Evolutionary conservation across 2,888 invertebrate species (phyloP).

Genomic region (Zaprionus lineosus): DNA sequence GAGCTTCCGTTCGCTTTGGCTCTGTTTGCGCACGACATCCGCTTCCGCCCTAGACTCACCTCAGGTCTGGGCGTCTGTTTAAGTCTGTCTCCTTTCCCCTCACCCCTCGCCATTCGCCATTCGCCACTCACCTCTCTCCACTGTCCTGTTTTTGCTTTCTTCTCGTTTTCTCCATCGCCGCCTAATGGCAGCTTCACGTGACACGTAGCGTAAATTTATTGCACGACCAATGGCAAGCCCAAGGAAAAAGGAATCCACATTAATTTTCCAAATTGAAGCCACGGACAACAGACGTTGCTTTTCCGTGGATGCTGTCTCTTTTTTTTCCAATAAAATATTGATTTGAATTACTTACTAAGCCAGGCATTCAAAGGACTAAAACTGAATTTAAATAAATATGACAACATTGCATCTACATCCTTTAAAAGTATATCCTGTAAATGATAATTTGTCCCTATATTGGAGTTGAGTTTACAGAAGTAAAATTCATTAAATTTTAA

Average conservation of each 20-base stretch:
- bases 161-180: constrained; percentile 5
- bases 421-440: too few species aligned
- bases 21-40: constrained; percentile 58
- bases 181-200: constrained; percentile 41
- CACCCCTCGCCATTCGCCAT: background rate
- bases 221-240: constrained; percentile 40
- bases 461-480: too few species aligned
- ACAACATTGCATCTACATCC: too few species aligned
- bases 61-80: constrained; percentile 27
- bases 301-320: background rate
- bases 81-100: background rate
- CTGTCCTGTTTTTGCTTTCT: background rate
- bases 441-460: too few species aligned
- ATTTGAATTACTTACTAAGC: constrained; percentile 36
- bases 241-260: constrained; percentile 58
- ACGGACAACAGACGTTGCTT: constrained; percentile 14
- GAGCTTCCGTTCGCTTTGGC: constrained; percentile 40
- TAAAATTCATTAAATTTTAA: too few species aligned
- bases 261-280: constrained; percentile 68
- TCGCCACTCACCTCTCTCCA: background rate
- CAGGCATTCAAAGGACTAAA: too few species aligned
- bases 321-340: constrained; percentile 28
- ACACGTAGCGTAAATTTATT: constrained; percentile 56
- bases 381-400: constrained; percentile 50
- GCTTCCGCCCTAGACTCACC: constrained; percentile 54